A percentile compares a stretch with the other conserved stretches of the same genome.
phyloP scores from a whole-genome alignment of 1,140 invertebrate species.

The Teleogryllus occipitalis region DNA sequence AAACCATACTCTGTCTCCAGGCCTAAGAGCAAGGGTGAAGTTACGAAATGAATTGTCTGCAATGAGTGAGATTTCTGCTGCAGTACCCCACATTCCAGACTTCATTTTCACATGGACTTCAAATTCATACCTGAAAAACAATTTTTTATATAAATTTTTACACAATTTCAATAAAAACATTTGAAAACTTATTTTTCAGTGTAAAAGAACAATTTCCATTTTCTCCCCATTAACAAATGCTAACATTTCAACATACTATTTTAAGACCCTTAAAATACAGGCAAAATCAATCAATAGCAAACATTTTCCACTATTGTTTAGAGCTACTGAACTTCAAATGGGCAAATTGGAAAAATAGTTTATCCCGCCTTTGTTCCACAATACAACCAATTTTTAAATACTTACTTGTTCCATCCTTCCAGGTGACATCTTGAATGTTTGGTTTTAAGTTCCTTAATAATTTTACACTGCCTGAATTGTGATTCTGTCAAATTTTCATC shows the following conservation, averaged over 20 bases:
- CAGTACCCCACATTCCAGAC: slow-evolving; percentile 51
- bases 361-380: too few species aligned
- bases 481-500: slow-evolving; percentile 18
- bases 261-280: too few species aligned
- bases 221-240: neutral
- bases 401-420: slow-evolving; percentile 53
- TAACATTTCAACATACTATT: neutral
- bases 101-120: slow-evolving; percentile 61
- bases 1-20: slow-evolving; percentile 63
- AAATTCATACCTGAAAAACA: slow-evolving; percentile 48
- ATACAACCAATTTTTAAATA: neutral
- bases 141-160: neutral
- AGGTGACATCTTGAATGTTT: slow-evolving; percentile 46
- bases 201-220: neutral
- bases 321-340: too few species aligned
- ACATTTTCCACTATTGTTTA: too few species aligned
- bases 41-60: slow-evolving; percentile 57
- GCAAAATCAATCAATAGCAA: too few species aligned
- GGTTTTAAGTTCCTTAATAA: slow-evolving; percentile 17
- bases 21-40: slow-evolving; percentile 54
- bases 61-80: slow-evolving; percentile 48
- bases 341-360: too few species aligned
- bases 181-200: neutral
- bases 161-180: neutral
- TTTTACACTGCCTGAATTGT: slow-evolving; percentile 16